Percentiles rank a stretch among this genome's conserved stretches.
Conservation (phyloP, 2,113 vertebrate species). For the Cyanoramphus novaezelandiae region DNA sequence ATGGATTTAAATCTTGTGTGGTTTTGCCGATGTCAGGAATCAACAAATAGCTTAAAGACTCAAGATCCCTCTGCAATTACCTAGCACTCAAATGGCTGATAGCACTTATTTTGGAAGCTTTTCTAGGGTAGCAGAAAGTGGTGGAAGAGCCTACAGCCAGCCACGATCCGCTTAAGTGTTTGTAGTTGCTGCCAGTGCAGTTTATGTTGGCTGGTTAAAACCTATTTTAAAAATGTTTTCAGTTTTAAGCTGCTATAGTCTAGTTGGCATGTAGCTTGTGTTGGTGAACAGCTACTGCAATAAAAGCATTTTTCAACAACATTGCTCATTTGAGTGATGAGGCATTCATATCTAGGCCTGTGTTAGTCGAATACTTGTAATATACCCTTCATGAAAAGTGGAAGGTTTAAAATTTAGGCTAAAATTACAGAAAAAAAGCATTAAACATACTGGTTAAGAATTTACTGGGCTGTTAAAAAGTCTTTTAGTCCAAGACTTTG, state of each 20-base stretch:
- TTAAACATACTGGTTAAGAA: not conserved
- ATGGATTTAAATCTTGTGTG: not conserved
- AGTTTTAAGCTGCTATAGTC: not conserved
- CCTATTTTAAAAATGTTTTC: not conserved
- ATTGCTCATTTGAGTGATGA: not conserved
- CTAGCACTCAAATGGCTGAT: not conserved
- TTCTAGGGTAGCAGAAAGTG: not conserved
- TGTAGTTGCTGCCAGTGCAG: not conserved
- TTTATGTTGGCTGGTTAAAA: not conserved
- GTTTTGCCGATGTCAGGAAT: not conserved
- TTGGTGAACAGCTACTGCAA: not conserved
- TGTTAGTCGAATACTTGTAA: not conserved
- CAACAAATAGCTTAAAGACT: not conserved
- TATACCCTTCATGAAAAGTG: not conserved
- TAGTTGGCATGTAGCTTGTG: not conserved
- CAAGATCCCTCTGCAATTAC: not conserved
- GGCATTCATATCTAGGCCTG: not conserved
- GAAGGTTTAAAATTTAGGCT: not conserved
- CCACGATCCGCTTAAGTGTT: not conserved
- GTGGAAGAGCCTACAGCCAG: not conserved
- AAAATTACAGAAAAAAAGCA: not conserved
- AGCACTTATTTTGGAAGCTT: not conserved
- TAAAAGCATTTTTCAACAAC: not conserved
- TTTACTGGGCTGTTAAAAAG: not conserved
- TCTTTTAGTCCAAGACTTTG: not conserved